phyloP scores from a whole-genome alignment of 2,797 vertebrate genomes.

The Microcaecilia unicolor region DNA sequence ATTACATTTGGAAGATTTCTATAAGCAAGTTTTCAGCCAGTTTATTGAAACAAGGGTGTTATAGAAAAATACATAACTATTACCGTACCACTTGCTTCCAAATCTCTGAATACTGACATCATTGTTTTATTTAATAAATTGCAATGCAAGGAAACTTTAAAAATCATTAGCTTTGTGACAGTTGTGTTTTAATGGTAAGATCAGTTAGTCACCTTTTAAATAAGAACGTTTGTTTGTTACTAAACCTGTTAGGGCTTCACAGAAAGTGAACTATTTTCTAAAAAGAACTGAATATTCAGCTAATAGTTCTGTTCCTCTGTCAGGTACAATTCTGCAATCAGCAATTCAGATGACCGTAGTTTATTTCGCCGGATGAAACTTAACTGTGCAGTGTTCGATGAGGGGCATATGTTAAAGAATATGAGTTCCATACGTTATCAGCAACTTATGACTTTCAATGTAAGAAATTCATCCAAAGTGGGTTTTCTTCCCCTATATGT shows the following conservation, averaged over 20 bases:
- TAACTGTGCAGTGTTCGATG: slow-evolving; percentile 88
- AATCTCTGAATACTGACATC: not conserved
- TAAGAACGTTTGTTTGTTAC: not conserved
- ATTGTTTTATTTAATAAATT: not conserved
- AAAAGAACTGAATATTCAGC: not conserved
- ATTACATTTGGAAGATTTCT: too few relatives aligned
- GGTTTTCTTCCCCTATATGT: not conserved
- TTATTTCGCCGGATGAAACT: slow-evolving; percentile 81
- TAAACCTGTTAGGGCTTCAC: not conserved
- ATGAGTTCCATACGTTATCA: slow-evolving; percentile 90
- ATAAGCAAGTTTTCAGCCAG: too few relatives aligned
- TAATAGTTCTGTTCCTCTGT: slow-evolving; percentile 5
- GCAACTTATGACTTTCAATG: slow-evolving; percentile 91
- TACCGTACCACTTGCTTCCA: too few relatives aligned
- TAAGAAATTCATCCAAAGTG: slow-evolving; percentile 44
- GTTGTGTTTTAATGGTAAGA: too few relatives aligned
- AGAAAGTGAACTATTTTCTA: not conserved
- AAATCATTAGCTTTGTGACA: too few relatives aligned
- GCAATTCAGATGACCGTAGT: slow-evolving; percentile 76
- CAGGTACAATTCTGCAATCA: slow-evolving; percentile 86
- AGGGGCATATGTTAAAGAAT: slow-evolving; percentile 97
- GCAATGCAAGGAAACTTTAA: too few relatives aligned
- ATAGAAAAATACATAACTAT: too few relatives aligned
- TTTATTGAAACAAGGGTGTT: too few relatives aligned
- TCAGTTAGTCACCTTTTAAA: too few relatives aligned